A percentile compares a stretch with the other conserved stretches of the same genome.
These are phyloP conservation scores for Jacana jacana DNA, from an alignment of 2,113 vertebrate genomes.

Conservation along the genomic window DNA sequence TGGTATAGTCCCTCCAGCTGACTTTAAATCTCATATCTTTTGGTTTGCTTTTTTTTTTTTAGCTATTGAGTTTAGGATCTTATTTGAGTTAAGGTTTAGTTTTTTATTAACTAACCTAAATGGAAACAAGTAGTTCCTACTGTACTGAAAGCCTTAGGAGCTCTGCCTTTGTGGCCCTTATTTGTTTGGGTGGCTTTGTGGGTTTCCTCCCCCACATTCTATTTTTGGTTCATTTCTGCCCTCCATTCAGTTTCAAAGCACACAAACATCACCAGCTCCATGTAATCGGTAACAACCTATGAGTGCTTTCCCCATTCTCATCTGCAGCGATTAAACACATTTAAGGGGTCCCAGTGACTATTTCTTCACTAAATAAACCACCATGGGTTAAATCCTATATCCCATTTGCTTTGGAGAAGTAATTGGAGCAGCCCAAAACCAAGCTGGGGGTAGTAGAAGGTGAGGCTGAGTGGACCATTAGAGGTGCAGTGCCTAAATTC, in stretches of 20 bases:
- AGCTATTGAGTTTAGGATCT: neutral
- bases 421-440: neutral
- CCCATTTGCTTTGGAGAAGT: neutral
- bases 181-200: neutral
- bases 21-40: neutral
- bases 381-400: neutral
- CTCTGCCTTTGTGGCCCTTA: neutral
- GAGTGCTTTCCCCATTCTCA: neutral
- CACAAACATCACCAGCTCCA: neutral
- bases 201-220: neutral
- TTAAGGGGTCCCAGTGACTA: too few relatives aligned
- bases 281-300: neutral
- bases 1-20: neutral
- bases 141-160: neutral
- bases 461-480: neutral
- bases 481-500: neutral
- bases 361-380: neutral
- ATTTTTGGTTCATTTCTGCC: neutral
- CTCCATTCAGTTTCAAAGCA: neutral
- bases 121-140: neutral
- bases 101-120: neutral
- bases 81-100: neutral
- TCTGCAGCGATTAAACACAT: too few relatives aligned
- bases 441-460: neutral
- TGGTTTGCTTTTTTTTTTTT: neutral